Conservation (phyloP, 2,797 vertebrate genomes). For the Gobionotothen gibberifrons region DNA sequence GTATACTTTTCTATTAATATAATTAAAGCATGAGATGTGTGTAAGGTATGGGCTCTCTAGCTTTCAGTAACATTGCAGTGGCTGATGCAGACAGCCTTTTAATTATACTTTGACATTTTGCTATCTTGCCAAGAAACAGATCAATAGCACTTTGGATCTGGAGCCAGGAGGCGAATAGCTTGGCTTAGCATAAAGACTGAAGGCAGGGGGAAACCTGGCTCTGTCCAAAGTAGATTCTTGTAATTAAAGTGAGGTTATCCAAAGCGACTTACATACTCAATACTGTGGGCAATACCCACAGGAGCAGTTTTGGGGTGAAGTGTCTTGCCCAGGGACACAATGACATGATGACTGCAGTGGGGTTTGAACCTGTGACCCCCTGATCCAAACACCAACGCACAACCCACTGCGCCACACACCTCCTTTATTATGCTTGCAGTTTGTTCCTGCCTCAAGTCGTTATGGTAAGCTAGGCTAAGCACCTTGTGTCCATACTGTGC, state of each 20-base stretch:
- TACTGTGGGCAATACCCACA: too few species aligned
- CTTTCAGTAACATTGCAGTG: neutral
- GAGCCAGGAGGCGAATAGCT: conserved; percentile 12
- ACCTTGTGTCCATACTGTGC: neutral
- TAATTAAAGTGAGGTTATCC: neutral
- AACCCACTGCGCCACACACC: too few species aligned
- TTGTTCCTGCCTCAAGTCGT: neutral
- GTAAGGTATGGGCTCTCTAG: neutral
- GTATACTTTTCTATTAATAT: neutral
- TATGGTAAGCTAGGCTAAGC: neutral
- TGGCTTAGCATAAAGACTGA: neutral
- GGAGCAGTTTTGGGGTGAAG: too few species aligned
- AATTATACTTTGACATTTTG: conserved; percentile 11
- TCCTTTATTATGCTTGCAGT: neutral
- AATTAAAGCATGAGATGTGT: neutral
- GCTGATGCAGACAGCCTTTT: conserved; percentile 2
- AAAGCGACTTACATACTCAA: too few species aligned
- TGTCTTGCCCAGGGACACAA: too few species aligned
- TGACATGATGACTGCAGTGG: too few species aligned
- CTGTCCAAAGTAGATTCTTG: neutral
- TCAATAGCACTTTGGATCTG: conserved; percentile 3
- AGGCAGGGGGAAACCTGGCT: neutral
- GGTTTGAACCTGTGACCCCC: too few species aligned
- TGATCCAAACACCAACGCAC: too few species aligned
- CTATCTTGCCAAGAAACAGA: conserved; percentile 7